These are phyloP conservation scores for Prunella strophiata DNA, from an alignment of 2,797 vertebrate species.

Conservation along the genomic window DNA sequence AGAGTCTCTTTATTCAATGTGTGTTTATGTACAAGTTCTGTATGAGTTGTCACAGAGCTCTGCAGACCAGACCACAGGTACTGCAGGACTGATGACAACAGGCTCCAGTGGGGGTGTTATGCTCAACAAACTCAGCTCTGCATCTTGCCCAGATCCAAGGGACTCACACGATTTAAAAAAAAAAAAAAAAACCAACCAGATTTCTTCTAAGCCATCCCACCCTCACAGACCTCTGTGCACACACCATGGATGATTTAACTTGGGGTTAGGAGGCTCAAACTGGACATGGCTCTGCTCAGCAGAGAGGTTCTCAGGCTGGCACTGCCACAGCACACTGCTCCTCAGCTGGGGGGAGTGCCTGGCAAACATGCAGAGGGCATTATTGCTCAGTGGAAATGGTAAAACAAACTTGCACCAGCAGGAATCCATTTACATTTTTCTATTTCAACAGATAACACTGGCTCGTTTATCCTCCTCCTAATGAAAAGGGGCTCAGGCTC, in stretches of 20 bases:
- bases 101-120: not conserved
- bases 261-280: accelerated
- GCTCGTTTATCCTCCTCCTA: not conserved
- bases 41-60: not conserved
- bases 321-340: not conserved
- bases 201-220: not conserved
- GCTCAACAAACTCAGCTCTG: not conserved
- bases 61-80: not conserved
- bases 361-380: not conserved
- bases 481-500: not conserved
- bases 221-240: not conserved
- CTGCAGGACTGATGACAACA: not conserved
- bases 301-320: not conserved
- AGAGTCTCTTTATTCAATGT: not conserved
- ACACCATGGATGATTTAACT: not conserved
- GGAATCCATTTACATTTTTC: not conserved
- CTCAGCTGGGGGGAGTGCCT: not conserved
- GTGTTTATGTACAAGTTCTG: not conserved
- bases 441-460: not conserved
- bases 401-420: not conserved
- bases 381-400: not conserved
- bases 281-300: not conserved
- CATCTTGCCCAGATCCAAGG: not conserved
- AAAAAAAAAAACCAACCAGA: no score
- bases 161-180: not conserved